Conservation (phyloP, 1,140 invertebrate genomes). For the Drosophila neocordata region DNA sequence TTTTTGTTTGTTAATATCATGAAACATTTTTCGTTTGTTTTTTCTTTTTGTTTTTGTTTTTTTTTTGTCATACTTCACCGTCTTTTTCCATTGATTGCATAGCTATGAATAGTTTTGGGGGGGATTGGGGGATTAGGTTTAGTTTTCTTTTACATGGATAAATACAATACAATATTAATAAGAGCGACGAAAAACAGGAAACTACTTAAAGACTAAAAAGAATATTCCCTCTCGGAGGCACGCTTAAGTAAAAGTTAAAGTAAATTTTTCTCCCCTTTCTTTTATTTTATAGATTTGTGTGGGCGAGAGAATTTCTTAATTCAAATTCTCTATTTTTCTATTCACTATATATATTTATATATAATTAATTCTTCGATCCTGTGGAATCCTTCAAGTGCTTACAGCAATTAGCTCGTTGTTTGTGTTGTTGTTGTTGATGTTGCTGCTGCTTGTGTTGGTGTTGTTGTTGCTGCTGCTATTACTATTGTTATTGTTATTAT, state of each 20-base stretch:
- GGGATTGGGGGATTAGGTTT: slow-evolving; percentile 19
- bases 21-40: slow-evolving; percentile 38
- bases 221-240: slow-evolving; percentile 74
- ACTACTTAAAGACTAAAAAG: slow-evolving; percentile 60
- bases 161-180: slow-evolving; percentile 46
- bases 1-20: slow-evolving; percentile 33
- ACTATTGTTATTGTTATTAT: slow-evolving; percentile 39
- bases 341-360: slow-evolving; percentile 1
- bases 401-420: slow-evolving; percentile 43
- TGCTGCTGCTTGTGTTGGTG: slow-evolving; percentile 43
- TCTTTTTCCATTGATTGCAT: slow-evolving; percentile 81
- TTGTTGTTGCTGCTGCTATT: slow-evolving; percentile 28
- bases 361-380: background rate
- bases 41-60: slow-evolving; percentile 5
- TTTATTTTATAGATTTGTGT: background rate
- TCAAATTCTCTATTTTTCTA: slow-evolving; percentile 17
- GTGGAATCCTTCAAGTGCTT: slow-evolving; percentile 45
- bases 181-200: slow-evolving; percentile 18
- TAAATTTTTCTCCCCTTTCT: slow-evolving; percentile 39
- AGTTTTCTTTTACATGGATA: slow-evolving; percentile 24
- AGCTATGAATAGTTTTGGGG: slow-evolving; percentile 52
- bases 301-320: background rate
- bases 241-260: slow-evolving; percentile 78
- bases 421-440: slow-evolving; percentile 29
- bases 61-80: slow-evolving; percentile 61